Conservation (phyloP, 2,113 vertebrate genomes). For the Chroicocephalus ridibundus region DNA sequence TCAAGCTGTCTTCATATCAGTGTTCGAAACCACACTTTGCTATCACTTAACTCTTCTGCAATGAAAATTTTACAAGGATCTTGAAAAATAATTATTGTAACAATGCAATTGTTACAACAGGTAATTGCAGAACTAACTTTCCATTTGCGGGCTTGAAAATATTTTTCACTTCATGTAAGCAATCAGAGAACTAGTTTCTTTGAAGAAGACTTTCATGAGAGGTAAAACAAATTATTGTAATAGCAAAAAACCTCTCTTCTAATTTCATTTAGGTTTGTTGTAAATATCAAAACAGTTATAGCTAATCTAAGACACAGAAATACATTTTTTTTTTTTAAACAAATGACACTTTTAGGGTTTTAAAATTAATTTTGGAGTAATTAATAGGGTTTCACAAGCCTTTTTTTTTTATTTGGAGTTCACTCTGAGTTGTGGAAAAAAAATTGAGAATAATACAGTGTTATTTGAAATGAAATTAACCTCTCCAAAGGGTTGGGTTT, state of each 20-base stretch:
- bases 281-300: neutral
- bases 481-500: neutral
- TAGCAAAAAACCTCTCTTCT: neutral
- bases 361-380: neutral
- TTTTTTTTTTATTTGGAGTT: neutral
- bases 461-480: neutral
- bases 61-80: neutral
- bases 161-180: neutral
- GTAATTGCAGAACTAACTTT: neutral
- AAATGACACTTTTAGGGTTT: neutral
- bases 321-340: neutral
- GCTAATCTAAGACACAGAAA: neutral
- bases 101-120: no score
- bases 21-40: neutral
- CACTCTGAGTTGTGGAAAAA: neutral
- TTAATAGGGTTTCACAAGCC: neutral
- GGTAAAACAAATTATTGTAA: neutral
- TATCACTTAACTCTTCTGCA: neutral
- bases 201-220: neutral
- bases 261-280: neutral
- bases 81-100: neutral
- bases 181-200: neutral
- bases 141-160: neutral
- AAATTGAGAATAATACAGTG: neutral
- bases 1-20: neutral